Percentiles rank a stretch among this genome's conserved stretches.
Evolutionary conservation across 2,888 invertebrate species (phyloP).

Genomic region (Pollenia angustigena): DNA sequence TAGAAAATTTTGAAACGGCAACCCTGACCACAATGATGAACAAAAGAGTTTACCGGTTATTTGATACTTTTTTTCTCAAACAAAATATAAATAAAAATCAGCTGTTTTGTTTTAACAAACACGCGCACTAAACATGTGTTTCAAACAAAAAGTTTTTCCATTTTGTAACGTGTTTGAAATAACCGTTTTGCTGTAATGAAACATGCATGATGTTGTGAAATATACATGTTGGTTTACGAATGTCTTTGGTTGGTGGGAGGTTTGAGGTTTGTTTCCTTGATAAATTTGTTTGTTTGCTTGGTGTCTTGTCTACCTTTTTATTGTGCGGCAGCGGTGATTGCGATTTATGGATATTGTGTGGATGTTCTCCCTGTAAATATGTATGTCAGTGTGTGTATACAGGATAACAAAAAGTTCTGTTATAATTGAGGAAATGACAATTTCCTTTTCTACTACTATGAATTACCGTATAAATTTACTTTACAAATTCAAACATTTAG

Average conservation of each 20-base stretch:
- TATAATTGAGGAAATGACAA: constrained; percentile 74
- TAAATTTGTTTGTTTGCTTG: not conserved
- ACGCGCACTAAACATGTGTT: constrained; percentile 12
- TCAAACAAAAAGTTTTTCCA: not conserved
- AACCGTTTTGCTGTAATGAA: constrained; percentile 39
- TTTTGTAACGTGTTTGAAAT: not conserved
- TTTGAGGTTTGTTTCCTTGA: constrained; percentile 31
- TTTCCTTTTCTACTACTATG: constrained; percentile 65
- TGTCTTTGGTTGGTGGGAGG: not conserved
- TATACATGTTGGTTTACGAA: constrained; percentile 28
- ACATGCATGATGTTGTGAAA: constrained; percentile 54
- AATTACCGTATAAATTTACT: constrained; percentile 38
- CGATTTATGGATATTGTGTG: constrained; percentile 23
- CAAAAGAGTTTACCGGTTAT: constrained; percentile 41
- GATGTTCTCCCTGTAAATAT: not conserved
- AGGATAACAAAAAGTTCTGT: constrained; percentile 65
- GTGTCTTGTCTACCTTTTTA: not conserved
- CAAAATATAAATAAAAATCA: constrained; percentile 75
- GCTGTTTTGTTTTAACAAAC: constrained; percentile 65
- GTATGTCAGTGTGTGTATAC: not conserved
- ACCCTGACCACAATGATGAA: too few relatives aligned
- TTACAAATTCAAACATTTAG: constrained; percentile 31
- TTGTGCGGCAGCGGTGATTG: constrained; percentile 5
- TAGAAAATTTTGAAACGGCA: too few relatives aligned
- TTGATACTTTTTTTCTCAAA: not conserved